Evolutionary conservation across 2,797 vertebrate species (phyloP), one percentile per base, ranked within the genome.

Genomic region (Enteromius anoplus): DNA sequence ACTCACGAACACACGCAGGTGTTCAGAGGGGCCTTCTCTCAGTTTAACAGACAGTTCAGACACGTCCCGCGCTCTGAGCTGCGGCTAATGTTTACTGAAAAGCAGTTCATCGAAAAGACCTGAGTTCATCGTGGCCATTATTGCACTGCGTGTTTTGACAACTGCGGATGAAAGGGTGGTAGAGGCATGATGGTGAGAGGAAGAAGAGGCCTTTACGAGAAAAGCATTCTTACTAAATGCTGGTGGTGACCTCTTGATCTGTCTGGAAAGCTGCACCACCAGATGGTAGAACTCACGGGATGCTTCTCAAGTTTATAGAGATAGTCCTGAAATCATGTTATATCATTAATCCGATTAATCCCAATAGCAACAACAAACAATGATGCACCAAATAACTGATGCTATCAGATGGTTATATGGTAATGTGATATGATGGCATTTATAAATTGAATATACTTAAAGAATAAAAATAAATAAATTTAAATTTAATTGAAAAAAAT

Each of bases 111-210:
- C 4, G 23, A 49, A 72, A 81, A 81, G 68, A 26, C 68, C 72
- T 34, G 79, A 76, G 85, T 53, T 82, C 68, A 84, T 78, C 26
- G 17, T 26, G 12, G 69, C 83, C 71, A 81, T 88, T 83, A 85
- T 78, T 81, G 73, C 83, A 8, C 8, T 69, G 72, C n/a, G 53
- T 88, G 83, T 86, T 88, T 85, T 88, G 87, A 88, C 87, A 86
- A 86, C 80, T 85, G 62, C 0, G 47, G 85, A 88, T 86, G 62
- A 85, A 86, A 85, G 80, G 49, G 60, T 29, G n/a, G 80, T 62
- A 70, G 53, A 80, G 80, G 87, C 80, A 66, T 53, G 37, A 73
- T 66, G 75, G 47, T 66, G 78, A 77, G 78, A 80, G 69, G 68
- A 40, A 76, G 82, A 73, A 4, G 10, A 77, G 58, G 68, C 58